phyloP scores from a whole-genome alignment of 2,797 vertebrate species.

The Acrocephalus scirpaceus region DNA sequence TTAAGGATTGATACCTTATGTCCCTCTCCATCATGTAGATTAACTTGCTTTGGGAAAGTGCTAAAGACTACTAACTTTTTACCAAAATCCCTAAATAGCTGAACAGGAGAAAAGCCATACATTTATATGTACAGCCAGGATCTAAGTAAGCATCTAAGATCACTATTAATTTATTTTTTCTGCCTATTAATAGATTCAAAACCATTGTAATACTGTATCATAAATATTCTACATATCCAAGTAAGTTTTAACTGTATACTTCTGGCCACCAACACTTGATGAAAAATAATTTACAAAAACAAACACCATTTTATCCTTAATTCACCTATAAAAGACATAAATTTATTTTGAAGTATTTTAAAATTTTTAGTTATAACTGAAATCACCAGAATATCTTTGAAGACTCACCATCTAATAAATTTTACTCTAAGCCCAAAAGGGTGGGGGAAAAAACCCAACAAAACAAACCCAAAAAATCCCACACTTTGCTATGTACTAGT shows the following conservation, averaged over 20 bases:
- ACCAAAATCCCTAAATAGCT: neutral
- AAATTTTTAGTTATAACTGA: neutral
- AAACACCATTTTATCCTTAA: neutral
- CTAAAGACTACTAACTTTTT: neutral
- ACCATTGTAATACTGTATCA: neutral
- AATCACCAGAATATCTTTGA: neutral
- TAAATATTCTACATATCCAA: neutral
- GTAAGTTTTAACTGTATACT: neutral
- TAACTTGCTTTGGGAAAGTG: neutral
- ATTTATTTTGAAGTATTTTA: neutral
- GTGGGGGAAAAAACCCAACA: neutral
- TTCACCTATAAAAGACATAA: neutral
- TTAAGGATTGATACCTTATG: neutral
- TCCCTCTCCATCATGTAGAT: neutral
- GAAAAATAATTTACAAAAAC: neutral
- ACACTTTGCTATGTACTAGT: neutral
- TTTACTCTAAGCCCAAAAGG: neutral
- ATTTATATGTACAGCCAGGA: neutral
- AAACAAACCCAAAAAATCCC: accelerated
- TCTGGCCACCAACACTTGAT: neutral
- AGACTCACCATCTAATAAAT: neutral
- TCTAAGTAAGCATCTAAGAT: neutral
- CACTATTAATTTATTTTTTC: neutral
- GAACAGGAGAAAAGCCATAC: neutral
- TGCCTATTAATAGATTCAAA: neutral